Percentiles rank a stretch among this genome's conserved stretches.
These are phyloP conservation scores for Trichacis sp. DNA, from an alignment of 2,888 invertebrate species.

Conservation along the genomic window DNA sequence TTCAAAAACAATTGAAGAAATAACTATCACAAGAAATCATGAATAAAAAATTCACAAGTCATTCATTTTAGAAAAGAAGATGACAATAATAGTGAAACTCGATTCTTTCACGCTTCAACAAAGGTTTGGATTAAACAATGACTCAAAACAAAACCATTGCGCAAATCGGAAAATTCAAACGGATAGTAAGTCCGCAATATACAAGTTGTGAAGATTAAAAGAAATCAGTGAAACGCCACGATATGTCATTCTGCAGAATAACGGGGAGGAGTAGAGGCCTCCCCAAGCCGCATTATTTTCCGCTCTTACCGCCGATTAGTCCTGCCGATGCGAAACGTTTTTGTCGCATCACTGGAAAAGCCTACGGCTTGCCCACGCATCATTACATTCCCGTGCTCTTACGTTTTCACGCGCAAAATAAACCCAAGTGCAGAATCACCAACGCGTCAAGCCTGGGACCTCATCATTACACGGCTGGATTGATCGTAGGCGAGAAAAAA, in stretches of 20 bases:
- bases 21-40: no score
- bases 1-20: no score
- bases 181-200: no score
- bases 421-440: conserved; percentile 76
- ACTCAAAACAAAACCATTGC: no score
- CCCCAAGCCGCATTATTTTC: conserved; percentile 86
- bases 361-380: conserved; percentile 79
- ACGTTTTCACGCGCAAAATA: conserved; percentile 66
- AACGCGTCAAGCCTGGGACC: conserved; percentile 74
- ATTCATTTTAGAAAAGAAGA: no score
- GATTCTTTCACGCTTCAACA: background rate
- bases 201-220: background rate
- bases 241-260: conserved; percentile 83
- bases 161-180: no score
- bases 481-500: conserved; percentile 76
- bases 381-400: conserved; percentile 84
- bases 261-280: conserved; percentile 84
- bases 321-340: conserved; percentile 86
- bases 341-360: conserved; percentile 84
- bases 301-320: conserved; percentile 82
- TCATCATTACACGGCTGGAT: conserved; percentile 73
- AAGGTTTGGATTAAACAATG: no score
- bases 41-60: no score
- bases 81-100: no score
- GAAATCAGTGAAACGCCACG: background rate